Evolutionary conservation across 2,797 vertebrate genomes (phyloP), one percentile per base, ranked within the genome.

Genomic region (Bradypodion pumilum): DNA sequence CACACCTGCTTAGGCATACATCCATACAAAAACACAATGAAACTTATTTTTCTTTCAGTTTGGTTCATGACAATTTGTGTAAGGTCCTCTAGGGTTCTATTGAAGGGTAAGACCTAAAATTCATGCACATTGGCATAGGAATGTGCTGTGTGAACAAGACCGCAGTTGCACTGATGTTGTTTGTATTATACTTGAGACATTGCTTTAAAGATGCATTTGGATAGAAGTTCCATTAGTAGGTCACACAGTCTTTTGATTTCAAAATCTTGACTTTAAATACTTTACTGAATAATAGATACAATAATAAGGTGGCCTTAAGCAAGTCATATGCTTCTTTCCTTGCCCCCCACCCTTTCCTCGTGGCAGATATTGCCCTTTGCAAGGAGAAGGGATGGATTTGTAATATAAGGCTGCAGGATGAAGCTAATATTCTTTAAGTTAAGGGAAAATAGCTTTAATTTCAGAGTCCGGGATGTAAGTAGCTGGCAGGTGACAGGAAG

Each of bases 271-370:
- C 0, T 52, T 44, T 44, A 82, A 86, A 52, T 21, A 25, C n/a
- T 35, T 27, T 8, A 81, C 72, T 59, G 49, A 82, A 29, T 4
- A 82, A 81, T 5, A 84, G 42, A 49, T 25, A 86, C 90, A 76
- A 0, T 3, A 81, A 70, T 89, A 69, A 35, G 1, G 73, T 3
- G 0, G 3, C 73, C 69, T 74, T 82, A 81, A 0, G 1, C 1
- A 84, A 49, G 40, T 12, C 42, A 73, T 10, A 73, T 10, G 66
- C 84, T 66, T 0, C 66, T 68, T 40, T 49, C 15, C 3, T 16
- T 46, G 15, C 21, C 59, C 7, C 8, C 25, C 13, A n/a, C n/a
- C 49, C 29, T 32, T 44, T 62, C 44, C 32, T 66, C 10, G n/a
- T 21, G 25, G 32, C n/a, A 37, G 12, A 25, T 82, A 25, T 2